Conservation (phyloP, 2,797 vertebrate genomes). For the Danio aesculapii region DNA sequence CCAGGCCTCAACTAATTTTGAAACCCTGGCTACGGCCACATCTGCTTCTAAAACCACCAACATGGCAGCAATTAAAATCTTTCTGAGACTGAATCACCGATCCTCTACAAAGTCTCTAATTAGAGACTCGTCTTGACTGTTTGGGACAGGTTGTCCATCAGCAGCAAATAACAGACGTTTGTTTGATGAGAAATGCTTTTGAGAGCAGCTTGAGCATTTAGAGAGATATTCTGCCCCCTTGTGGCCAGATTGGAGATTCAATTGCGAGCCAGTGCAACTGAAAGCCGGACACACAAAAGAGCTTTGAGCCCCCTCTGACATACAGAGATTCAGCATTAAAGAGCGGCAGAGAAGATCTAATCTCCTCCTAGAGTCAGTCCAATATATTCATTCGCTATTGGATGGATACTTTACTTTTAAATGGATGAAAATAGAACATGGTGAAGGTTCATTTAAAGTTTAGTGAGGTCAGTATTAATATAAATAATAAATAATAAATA, state of each 20-base stretch:
- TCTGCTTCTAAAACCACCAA: slow-evolving; percentile 52
- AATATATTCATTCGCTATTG: slow-evolving; percentile 15
- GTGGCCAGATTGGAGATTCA: slow-evolving; percentile 1
- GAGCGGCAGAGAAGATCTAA: slow-evolving; percentile 14
- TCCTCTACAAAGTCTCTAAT: slow-evolving; percentile 65
- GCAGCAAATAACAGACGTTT: slow-evolving; percentile 32
- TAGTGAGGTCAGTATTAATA: slow-evolving; percentile 22
- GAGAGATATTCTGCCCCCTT: slow-evolving; percentile 70
- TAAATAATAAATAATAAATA: neutral
- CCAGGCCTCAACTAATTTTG: no score
- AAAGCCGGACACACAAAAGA: neutral
- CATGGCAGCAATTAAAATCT: slow-evolving; percentile 60
- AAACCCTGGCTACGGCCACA: no score
- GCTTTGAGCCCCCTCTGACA: slow-evolving; percentile 58
- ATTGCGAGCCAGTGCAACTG: neutral
- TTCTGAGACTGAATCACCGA: slow-evolving; percentile 63
- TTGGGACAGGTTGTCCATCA: slow-evolving; percentile 58
- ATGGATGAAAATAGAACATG: slow-evolving; percentile 21
- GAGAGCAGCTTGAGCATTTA: slow-evolving; percentile 33
- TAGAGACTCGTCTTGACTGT: slow-evolving; percentile 61
- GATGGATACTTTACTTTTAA: slow-evolving; percentile 24
- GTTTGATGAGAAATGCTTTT: slow-evolving; percentile 57
- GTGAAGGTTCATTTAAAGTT: neutral
- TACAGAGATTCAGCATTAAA: slow-evolving; percentile 22
- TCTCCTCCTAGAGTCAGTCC: slow-evolving; percentile 8